Percentiles rank a stretch among this genome's conserved stretches.
phyloP scores from a whole-genome alignment of 2,113 vertebrate species.

The Bubo scandiacus region DNA sequence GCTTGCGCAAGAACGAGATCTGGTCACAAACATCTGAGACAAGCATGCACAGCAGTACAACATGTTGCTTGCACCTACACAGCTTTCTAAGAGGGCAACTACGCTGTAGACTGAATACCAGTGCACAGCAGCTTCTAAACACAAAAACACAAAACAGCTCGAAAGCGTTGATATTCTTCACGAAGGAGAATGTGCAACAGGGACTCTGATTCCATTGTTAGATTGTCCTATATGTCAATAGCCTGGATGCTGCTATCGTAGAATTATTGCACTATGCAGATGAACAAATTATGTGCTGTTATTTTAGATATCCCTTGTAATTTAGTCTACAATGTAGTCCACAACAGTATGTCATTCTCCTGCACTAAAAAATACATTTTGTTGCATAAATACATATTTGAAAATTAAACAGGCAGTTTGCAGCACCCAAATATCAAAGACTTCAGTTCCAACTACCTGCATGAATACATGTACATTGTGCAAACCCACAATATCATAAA shows the following conservation, averaged over 20 bases:
- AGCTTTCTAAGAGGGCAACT: not conserved
- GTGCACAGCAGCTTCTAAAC: not conserved
- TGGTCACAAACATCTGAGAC: not conserved
- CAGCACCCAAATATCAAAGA: not conserved
- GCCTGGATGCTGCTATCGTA: not conserved
- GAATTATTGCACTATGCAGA: constrained; percentile 3
- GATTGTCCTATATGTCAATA: not conserved
- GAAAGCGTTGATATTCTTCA: not conserved
- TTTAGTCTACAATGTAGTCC: not conserved
- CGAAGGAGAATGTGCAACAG: not conserved
- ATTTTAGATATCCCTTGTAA: not conserved
- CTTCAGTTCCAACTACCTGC: not conserved
- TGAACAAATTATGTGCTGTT: not conserved
- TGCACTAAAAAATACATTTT: constrained; percentile 1
- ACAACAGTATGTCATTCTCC: not conserved
- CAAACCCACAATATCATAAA: constrained; percentile 5
- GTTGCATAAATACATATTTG: not conserved
- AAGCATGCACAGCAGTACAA: not conserved
- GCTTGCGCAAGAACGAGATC: not conserved
- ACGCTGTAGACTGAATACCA: not conserved
- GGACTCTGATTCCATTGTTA: not conserved
- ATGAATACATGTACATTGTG: not conserved
- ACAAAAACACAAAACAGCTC: not conserved
- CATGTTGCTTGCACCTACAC: not conserved
- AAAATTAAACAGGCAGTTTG: not conserved